Base-by-base conservation (phyloP, 2,797 vertebrate species). In the Prunella strophiata region DNA sequence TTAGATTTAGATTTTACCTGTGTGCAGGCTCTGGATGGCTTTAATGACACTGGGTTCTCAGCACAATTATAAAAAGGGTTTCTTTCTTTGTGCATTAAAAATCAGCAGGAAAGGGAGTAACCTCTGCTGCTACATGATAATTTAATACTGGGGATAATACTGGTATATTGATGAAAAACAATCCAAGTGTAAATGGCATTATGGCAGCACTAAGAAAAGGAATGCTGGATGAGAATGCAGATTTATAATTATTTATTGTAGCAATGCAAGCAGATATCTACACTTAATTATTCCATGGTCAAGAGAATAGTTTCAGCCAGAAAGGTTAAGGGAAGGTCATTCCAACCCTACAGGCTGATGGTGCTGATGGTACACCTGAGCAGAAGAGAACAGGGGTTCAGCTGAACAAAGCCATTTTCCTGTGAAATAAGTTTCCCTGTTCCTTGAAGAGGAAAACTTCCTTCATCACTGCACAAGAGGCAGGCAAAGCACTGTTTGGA, bases 21-120 rank as follows among this genome's bases (percentile, higher is more conserved):
- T 84, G 47, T 34, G 62, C 40, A 80, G 72, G 14, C 51, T 65
- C 45, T 65, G 43, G 61, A 26, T 54, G 54, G 54, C 55, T 90
- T 55, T 55, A 85, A 68, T 66, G 70, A 86, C 51, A 40, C 47
- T 61, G 70, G 22, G 36, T 72, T 78, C 50, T 51, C 62, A 94
- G 40, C 61, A 65, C 25, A 43, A n/a, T 74, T 63, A 40, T 21
- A 34, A 40, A 83, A 80, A 55, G 15, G 16, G 9, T 78, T 88
- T 58, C 40, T 89, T 83, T 77, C 54, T 91, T 74, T 65, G 38
- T 65, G 42, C n/a, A n/a, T 54, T 85, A 92, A 91, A 89, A 85
- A 61, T 61, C 58, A 71, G 4, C 63, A 47, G 68, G 45, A 70
- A 87, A 79, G 27, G 40, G 48, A 89, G 30, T 40, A 76, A 91